Base-by-base conservation (phyloP, 1,140 invertebrate genomes). In the Nomia melanderi region DNA sequence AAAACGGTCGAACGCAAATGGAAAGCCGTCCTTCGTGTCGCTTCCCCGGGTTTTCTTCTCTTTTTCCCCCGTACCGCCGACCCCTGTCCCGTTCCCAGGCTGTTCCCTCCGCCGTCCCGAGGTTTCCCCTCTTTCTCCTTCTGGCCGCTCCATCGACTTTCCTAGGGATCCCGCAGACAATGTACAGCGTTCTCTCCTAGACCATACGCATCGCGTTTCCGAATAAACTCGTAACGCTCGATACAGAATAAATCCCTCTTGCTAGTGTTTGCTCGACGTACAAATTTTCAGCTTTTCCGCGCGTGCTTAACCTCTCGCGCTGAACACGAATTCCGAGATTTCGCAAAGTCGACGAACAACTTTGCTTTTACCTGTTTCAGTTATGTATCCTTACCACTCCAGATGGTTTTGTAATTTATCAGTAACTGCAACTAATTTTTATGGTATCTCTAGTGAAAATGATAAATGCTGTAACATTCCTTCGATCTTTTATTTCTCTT, bases 1-100 rank as follows among this genome's bases (percentile, higher is more conserved):
- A 74, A 82, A 82, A 79, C 50, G 80, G 62, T 69, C 77, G 71
- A 70, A 78, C 71, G 47, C 63, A 67, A 75, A 63, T 67, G 53
- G 65, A 60, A 69, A 76, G 54, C 73, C 53, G 65, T 70, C 64
- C 63, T 76, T 47, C 67, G 56, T 62, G 57, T 78, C 54, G 56
- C 47, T 71, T 50, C 60, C 41, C 76, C 53, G 7, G 41, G 36
- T 79, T 71, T 81, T 67, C 50, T 66, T 75, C 36, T 62, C 56
- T 65, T 44, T 50, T 62, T 47, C 11, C 20, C 11, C 27, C n/a
- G 17, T 0, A 1, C 17, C 4, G 14, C 2, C 27, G n/a, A n/a
- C n/a, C 25, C 5, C 1, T 1, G 23, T 31, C 14, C 12, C 1
- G 5, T 27, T 29, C 17, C 27, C n/a, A 71, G 23, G n/a, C n/a